Evolutionary conservation across 2,888 invertebrate species (phyloP), one percentile per base, ranked within the genome.

Genomic region (Lepidocyrtoides sp.): DNA sequence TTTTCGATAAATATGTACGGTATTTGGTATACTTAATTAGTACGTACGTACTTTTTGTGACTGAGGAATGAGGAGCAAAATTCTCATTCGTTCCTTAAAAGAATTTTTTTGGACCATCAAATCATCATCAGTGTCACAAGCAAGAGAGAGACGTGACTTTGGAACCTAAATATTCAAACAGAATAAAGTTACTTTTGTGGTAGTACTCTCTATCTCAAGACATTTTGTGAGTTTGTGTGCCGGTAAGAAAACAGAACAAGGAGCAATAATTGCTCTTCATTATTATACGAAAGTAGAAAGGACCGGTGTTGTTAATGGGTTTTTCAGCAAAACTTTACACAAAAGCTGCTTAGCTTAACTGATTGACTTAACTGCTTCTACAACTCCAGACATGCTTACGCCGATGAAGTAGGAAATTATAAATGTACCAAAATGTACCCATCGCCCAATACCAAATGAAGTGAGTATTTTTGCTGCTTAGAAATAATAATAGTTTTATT

Each of bases 71-170:
- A 66, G n/a, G 26, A 32, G 32, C 20, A 66, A 8, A 26, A 72
- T 12, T 8, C 10, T 29, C 10, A 29, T 60, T 41, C 12, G 3
- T 72, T 29, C 32, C 54, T 60, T 44, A 63, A 60, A 44, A 23
- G 41, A 75, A 75, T 75, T 75, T 66, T 82, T 41, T 60, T 41
- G 75, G n/a, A 23, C 60, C 85, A 85, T 57, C 41, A 26, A 17
- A 66, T 41, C 20, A 60, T 81, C 81, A 54, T 63, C 41, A 20
- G 57, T 44, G 82, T 82, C 60, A 20, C 20, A 83, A 36, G 69
- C 0, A 44, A 88, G 69, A 88, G 69, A 88, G 7, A 36, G 36
- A 36, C 82, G 88, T 88, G 88, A 88, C 87, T 88, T 88, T 88
- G 81, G 88, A 82, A 88, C 82, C 4, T 48, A 72, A 88, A 48